Evolutionary conservation across 2,888 invertebrate genomes (phyloP).

Genomic region (Agriopis aurantiaria): DNA sequence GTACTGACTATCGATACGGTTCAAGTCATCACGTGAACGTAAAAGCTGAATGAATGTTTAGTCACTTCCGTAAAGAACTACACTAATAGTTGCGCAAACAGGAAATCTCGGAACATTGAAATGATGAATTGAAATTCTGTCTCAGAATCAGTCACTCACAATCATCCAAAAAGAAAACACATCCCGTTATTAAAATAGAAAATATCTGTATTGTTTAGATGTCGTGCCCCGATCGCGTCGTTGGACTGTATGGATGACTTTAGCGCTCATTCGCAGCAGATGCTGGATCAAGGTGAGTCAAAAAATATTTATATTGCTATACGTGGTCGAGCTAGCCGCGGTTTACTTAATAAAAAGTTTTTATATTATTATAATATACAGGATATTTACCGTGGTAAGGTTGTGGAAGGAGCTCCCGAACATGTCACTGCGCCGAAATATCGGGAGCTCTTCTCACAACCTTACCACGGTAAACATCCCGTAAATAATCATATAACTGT

Average conservation of each 20-base stretch:
- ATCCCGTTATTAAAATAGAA: conserved; percentile 38
- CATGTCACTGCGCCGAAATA: no score
- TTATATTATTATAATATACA: background rate
- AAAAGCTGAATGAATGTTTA: background rate
- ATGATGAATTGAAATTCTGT: conserved; percentile 17
- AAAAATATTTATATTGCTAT: conserved; percentile 21
- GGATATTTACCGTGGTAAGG: no score
- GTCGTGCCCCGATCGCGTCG: conserved; percentile 96
- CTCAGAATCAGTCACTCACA: conserved; percentile 17
- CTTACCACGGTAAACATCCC: no score
- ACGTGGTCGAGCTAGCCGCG: background rate
- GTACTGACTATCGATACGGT: no score
- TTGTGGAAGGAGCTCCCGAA: no score
- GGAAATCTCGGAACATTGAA: background rate
- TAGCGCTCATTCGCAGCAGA: conserved; percentile 88
- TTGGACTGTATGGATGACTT: conserved; percentile 98
- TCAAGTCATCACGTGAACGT: no score
- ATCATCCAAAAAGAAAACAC: conserved; percentile 31
- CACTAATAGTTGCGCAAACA: conserved; percentile 7
- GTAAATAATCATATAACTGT: no score
- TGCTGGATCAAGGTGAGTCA: conserved; percentile 81
- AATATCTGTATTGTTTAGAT: conserved; percentile 82
- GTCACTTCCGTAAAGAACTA: background rate
- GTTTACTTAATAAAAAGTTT: conserved; percentile 8
- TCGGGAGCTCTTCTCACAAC: no score